Evolutionary conservation across 2,888 invertebrate species (phyloP).

Genomic region (Drosophila nr. perissopoda): DNA sequence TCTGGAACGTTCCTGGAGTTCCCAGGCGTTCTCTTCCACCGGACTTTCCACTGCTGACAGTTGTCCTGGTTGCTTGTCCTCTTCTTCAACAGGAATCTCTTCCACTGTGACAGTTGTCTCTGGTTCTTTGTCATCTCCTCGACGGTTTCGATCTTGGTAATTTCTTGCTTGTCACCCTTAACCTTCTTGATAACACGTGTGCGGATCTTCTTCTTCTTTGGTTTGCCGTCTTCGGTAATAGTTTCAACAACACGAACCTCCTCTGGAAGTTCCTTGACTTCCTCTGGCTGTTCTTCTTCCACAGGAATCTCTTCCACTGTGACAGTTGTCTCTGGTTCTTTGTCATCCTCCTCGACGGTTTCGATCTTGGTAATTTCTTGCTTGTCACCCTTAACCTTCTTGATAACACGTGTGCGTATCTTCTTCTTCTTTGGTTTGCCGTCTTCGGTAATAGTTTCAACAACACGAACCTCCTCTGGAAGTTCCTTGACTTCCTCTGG

Average conservation of each 20-base stretch:
- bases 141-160: conserved; percentile 48
- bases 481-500: conserved; percentile 16
- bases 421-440: conserved; percentile 22
- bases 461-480: conserved; percentile 19
- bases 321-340: conserved; percentile 24
- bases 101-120: conserved; percentile 30
- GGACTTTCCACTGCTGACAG: conserved; percentile 33
- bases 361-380: conserved; percentile 32
- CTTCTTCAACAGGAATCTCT: conserved; percentile 9
- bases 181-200: conserved; percentile 51
- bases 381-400: conserved; percentile 31
- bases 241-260: conserved; percentile 45
- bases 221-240: conserved; percentile 40
- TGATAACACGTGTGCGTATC: conserved; percentile 29
- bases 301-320: conserved; percentile 16
- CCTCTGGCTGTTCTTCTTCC: conserved; percentile 34
- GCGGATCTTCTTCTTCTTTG: conserved; percentile 46
- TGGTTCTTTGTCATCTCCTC: conserved; percentile 46
- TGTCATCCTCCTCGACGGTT: conserved; percentile 28
- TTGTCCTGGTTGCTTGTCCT: conserved; percentile 16
- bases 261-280: conserved; percentile 42
- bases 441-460: conserved; percentile 15
- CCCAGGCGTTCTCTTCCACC: conserved; percentile 30
- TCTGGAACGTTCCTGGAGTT: conserved; percentile 44
- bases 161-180: conserved; percentile 46